Conservation (phyloP, 1,140 invertebrate genomes). For the Microplitis mediator region DNA sequence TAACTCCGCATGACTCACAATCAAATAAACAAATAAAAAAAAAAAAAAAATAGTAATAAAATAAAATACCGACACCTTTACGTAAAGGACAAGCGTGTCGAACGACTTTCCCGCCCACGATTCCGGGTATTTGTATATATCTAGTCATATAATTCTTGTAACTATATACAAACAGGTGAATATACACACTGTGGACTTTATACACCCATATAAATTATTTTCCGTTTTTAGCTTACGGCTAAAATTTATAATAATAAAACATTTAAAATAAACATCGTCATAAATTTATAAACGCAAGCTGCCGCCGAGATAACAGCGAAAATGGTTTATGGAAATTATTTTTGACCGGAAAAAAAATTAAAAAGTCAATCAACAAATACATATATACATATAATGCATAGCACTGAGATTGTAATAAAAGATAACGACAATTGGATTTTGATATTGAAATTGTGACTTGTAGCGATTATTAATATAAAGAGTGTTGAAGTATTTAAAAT, state of each 20-base stretch:
- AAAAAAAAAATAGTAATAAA: slow-evolving; percentile 3
- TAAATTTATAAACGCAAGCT: too few relatives aligned
- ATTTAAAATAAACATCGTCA: neutral
- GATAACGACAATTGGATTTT: too few relatives aligned
- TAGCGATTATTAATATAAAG: neutral
- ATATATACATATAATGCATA: too few relatives aligned
- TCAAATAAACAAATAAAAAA: neutral
- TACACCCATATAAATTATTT: neutral
- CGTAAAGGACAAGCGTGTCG: slow-evolving; percentile 25
- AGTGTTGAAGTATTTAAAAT: neutral
- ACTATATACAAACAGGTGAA: slow-evolving; percentile 10
- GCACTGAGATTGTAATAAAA: too few relatives aligned
- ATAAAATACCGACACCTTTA: slow-evolving; percentile 20
- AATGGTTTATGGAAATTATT: too few relatives aligned
- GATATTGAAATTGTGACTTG: neutral
- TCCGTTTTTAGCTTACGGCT: neutral
- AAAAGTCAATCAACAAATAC: too few relatives aligned
- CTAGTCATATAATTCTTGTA: neutral
- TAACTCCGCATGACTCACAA: neutral
- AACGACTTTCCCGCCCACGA: slow-evolving; percentile 28
- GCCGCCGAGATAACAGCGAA: neutral
- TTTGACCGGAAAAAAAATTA: neutral
- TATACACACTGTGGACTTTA: neutral
- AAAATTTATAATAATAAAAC: neutral
- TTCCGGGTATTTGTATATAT: slow-evolving; percentile 1